Base-by-base conservation (phyloP, 2,888 invertebrate genomes). In the Hypercompe scribonia region DNA sequence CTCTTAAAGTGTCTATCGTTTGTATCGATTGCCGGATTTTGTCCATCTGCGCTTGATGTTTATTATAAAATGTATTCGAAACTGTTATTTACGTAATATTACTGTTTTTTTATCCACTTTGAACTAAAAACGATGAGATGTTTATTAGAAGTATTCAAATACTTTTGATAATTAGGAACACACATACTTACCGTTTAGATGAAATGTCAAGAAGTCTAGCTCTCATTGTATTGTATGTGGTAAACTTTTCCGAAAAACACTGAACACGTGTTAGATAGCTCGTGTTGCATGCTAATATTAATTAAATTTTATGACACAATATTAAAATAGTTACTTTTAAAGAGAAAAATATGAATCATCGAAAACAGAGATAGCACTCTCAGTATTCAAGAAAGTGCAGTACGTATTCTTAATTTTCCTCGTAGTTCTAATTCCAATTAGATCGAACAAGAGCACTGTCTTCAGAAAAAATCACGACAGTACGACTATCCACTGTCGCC, bases 401-500 rank as follows among this genome's bases (percentile, higher is more conserved):
- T 33, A 46, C 4, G 33, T 66, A 42, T 72, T 50, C 28, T n/a
- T 68, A 8, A 15, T 54, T 28, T 33, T 33, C 33, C n/a, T 67
- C 33, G 50, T 36, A 54, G 34, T 68, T 58, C 50, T 18, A 64
- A 65, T 36, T 54, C 15, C 72, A 58, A 61, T 70, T 65, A 42
- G 65, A 46, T 34, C n/a, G n/a, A 28, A 28, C 67, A 70, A 70
- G 66, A 65, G 34, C 39, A 65, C 65, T 58, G 28, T 24, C 28
- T 50, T 70, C 34, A 42, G 7, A 75, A 64, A 66, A 78, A 77
- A 75, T 78, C 54, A 65, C 73, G n/a, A 15, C 50, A 28, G 70
- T 76, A 65, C 28, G 28, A 58, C 28, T 58, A 76, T 76, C 68
- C 64, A 75, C 68, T 78, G 65, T 66, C 68, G 67, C 65, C 72